Percentiles rank a stretch among this genome's conserved stretches.
Conservation (phyloP, 2,888 invertebrate species). For the Mythimna pallens region DNA sequence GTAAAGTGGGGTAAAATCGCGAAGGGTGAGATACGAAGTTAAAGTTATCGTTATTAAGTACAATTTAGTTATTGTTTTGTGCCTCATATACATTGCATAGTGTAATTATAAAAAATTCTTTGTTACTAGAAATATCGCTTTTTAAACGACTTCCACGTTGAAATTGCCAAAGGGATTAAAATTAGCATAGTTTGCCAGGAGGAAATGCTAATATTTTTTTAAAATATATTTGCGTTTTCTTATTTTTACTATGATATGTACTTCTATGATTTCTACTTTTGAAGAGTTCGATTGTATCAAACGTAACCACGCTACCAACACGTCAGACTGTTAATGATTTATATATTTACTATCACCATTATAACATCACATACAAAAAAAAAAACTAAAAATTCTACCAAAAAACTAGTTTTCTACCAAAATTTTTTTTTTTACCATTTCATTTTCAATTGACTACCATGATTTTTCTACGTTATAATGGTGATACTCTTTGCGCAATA, state of each 20-base stretch:
- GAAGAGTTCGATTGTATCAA: not conserved
- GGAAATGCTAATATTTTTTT: no score
- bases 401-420: not conserved
- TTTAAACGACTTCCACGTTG: no score
- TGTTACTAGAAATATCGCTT: no score
- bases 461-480: slow-evolving; percentile 39
- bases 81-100: no score
- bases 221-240: not conserved
- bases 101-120: no score
- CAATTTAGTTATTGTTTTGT: not conserved
- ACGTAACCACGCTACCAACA: slow-evolving; percentile 15
- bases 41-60: no score
- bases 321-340: slow-evolving; percentile 33
- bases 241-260: not conserved
- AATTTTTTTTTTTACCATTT: not conserved
- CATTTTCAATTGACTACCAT: not conserved
- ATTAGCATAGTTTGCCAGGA: no score
- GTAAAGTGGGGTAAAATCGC: not conserved
- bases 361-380: slow-evolving; percentile 22
- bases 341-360: slow-evolving; percentile 52
- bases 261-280: not conserved
- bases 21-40: not conserved
- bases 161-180: not conserved
- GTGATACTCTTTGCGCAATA: slow-evolving; percentile 49
- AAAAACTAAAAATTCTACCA: not conserved